phyloP scores from a whole-genome alignment of 2,797 vertebrate genomes.

The Hyperoplus immaculatus region DNA sequence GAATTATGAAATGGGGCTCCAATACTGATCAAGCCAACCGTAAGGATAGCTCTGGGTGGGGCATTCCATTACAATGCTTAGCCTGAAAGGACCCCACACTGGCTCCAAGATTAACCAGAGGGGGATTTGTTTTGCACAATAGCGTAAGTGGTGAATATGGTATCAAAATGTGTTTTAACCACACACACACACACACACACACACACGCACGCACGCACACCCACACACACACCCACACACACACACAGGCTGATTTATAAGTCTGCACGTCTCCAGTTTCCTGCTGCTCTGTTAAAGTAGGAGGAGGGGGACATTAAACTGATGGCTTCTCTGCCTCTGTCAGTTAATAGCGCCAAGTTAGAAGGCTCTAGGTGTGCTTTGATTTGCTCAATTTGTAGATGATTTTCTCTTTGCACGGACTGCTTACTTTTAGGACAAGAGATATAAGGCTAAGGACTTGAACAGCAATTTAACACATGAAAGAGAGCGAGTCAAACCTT shows the following conservation, averaged over 20 bases:
- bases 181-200: neutral
- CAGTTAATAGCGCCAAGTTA: constrained; percentile 54
- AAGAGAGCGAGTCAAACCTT: neutral
- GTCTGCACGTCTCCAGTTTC: constrained; percentile 57
- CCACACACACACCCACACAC: too few species aligned
- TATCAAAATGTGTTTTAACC: constrained; percentile 46
- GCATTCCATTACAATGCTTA: constrained; percentile 57
- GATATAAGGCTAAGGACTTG: constrained; percentile 8
- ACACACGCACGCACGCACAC: constrained; percentile 15
- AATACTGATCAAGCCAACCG: constrained; percentile 54
- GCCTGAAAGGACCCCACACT: constrained; percentile 47
- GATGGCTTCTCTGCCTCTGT: constrained; percentile 70
- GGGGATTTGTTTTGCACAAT: constrained; percentile 65
- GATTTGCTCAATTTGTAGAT: constrained; percentile 38
- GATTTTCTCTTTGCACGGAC: neutral
- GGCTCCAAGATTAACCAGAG: constrained; percentile 49
- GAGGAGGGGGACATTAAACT: constrained; percentile 53
- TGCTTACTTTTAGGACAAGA: constrained; percentile 13
- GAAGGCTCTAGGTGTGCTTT: constrained; percentile 32
- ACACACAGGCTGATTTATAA: constrained; percentile 64
- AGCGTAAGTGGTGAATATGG: constrained; percentile 52
- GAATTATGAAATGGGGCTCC: constrained; percentile 63
- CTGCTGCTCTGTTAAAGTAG: constrained; percentile 58
- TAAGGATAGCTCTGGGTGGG: constrained; percentile 47
- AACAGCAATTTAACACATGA: constrained; percentile 22